A percentile compares a stretch with the other conserved stretches of the same genome.
phyloP scores from a whole-genome alignment of 2,888 invertebrate species.

The Busseola fusca region DNA sequence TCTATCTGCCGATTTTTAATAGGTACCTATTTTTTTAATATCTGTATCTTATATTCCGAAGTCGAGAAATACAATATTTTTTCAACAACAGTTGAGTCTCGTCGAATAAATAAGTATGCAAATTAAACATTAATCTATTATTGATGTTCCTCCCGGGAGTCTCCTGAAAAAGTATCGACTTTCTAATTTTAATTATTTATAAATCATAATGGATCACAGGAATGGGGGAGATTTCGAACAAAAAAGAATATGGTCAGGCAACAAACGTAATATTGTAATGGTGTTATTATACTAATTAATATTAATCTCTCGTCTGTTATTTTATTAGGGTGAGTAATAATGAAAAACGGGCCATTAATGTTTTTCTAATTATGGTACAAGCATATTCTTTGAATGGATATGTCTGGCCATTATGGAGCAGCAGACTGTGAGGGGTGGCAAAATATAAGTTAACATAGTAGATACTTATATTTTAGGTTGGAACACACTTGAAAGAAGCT shows the following conservation, averaged over 20 bases:
- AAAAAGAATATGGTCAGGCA: slow-evolving; percentile 14
- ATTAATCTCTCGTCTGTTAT: slow-evolving; percentile 42
- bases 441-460: background rate
- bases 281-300: slow-evolving; percentile 47
- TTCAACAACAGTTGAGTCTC: slow-evolving; percentile 16
- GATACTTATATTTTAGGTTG: background rate
- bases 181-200: slow-evolving; percentile 42
- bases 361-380: slow-evolving; percentile 50
- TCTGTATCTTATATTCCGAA: background rate
- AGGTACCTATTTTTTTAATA: background rate
- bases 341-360: slow-evolving; percentile 48
- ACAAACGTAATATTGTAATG: slow-evolving; percentile 16
- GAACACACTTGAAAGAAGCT: background rate
- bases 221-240: slow-evolving; percentile 4
- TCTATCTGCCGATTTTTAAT: background rate
- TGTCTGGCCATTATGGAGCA: background rate
- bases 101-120: slow-evolving; percentile 32
- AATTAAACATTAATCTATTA: slow-evolving; percentile 51
- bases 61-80: slow-evolving; percentile 1
- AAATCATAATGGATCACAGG: slow-evolving; percentile 47
- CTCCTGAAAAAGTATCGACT: slow-evolving; percentile 30
- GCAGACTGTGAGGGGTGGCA: background rate
- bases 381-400: slow-evolving; percentile 24
- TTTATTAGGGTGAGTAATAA: slow-evolving; percentile 44
- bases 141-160: slow-evolving; percentile 44